Evolutionary conservation across 2,888 invertebrate genomes (phyloP), one percentile per base, ranked within the genome.

Genomic region (Drosophila subquinaria): DNA sequence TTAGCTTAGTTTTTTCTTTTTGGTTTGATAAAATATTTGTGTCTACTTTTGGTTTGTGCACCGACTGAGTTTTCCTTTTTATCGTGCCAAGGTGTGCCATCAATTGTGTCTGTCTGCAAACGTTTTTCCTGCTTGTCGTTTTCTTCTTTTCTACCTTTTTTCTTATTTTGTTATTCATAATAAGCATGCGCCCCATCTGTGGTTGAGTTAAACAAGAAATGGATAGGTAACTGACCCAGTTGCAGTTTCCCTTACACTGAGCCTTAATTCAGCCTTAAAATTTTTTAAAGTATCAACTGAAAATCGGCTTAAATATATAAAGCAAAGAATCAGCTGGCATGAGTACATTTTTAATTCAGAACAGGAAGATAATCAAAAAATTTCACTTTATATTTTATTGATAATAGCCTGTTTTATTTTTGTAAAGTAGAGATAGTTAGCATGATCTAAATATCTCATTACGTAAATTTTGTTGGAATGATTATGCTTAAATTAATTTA

Each of bases 31-130:
- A 85, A 85, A 89, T 89, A 89, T 85, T 89, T 86, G 70, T 71
- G 68, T 66, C 72, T 80, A 61, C 60, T 67, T 75, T 70, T 76
- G 69, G 65, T 62, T 74, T 89, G 72, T 82, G 89, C 85, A 85
- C 89, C 81, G 80, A 75, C 83, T 82, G 76, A 86, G 81, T 81
- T 90, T 90, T 86, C 90, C 84, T 88, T 88, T 87, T 89, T 88
- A 90, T 88, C 89, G 87, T 87, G 88, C 89, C 89, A 81, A 87
- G 87, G 87, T 86, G 87, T 90, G 87, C 84, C 87, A 88, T 90
- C 87, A 86, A 90, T 88, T 87, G 90, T 88, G 70, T 73, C 73
- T 72, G 71, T 62, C 52, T 61, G 4, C 15, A 40, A 61, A 52
- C 45, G 65, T 52, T 78, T 79, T 80, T 76, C 80, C 78, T 63